Evolutionary conservation across 2,113 vertebrate species (phyloP), one percentile per base, ranked within the genome.

Genomic region (Lutjanus erythropterus): DNA sequence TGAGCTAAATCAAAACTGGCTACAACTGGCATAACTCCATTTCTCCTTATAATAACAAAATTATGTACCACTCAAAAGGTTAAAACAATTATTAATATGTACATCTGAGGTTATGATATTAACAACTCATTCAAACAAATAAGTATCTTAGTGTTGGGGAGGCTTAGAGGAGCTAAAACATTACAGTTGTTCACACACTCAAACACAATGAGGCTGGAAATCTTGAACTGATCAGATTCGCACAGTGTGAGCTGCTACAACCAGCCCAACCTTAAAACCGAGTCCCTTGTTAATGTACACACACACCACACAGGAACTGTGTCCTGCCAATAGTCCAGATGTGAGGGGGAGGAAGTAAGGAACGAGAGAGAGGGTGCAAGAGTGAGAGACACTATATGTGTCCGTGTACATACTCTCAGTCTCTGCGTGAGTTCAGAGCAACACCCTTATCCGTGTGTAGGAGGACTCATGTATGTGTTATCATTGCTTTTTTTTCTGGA

Each of bases 291-390:
- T 88, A 62, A 86, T 78, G 53, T 56, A 83, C 71, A 78, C 81
- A 85, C 78, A 76, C 82, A 71, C 69, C 86, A 83, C 84, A 88
- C 87, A 90, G 86, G 90, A 92, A 89, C 81, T 78, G 31, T 35
- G 64, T 25, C 61, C 80, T 91, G 90, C 89, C 92, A 93, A 78
- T 52, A 76, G 11, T 83, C 83, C 94, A 94, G 92, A 95, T 95
- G 93, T 94, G 92, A 86, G 89, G 91, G 90, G 93, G 92, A 81
- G 85, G 87, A 91, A 84, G 70, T 80, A 84, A 86, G n/a, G 44
- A 47, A 35, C 62, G 49, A n/a, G 16, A 44, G 46, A 64, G 56
- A 61, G 19, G 29, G n/a, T 9, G 42, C 62, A 27, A 44, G 37
- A 65, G 42, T 14, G 44, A 73, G 75, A 80, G 60, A 67, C 37